phyloP scores from a whole-genome alignment of 2,113 vertebrate genomes.

The Pandion haliaetus region DNA sequence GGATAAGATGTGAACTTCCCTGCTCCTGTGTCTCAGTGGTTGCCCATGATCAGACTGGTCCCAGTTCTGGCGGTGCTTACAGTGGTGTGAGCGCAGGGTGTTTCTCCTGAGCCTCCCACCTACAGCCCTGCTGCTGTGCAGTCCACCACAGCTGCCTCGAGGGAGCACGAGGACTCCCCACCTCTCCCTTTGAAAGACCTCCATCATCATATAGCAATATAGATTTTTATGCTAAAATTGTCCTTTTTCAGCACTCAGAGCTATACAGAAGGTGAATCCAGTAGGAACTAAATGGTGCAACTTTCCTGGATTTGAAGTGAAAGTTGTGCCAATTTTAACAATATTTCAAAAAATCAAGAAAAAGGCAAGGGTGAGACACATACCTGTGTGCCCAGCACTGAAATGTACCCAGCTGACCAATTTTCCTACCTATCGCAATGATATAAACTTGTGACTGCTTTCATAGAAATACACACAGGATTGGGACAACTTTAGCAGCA shows the following conservation, averaged over 20 bases:
- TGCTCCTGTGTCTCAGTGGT: background rate
- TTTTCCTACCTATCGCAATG: background rate
- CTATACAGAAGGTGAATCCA: background rate
- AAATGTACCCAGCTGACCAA: background rate
- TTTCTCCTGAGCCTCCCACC: background rate
- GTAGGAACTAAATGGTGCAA: background rate
- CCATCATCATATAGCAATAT: background rate
- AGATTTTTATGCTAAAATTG: background rate
- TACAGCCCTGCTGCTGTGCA: background rate
- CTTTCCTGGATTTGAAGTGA: background rate
- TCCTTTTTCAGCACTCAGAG: background rate
- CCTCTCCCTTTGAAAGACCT: background rate
- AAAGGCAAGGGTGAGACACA: background rate
- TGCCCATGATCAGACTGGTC: background rate
- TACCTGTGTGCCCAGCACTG: background rate
- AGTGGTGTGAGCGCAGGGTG: rapidly evolving
- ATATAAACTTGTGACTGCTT: background rate
- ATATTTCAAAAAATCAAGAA: background rate
- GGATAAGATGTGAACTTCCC: background rate
- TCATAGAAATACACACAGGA: background rate
- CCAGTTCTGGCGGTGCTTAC: background rate
- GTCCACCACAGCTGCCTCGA: background rate
- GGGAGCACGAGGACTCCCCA: background rate
- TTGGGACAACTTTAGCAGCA: background rate
- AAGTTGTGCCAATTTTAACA: background rate